Conservation (phyloP, 1,140 invertebrate species). For the Conus betulinus region DNA sequence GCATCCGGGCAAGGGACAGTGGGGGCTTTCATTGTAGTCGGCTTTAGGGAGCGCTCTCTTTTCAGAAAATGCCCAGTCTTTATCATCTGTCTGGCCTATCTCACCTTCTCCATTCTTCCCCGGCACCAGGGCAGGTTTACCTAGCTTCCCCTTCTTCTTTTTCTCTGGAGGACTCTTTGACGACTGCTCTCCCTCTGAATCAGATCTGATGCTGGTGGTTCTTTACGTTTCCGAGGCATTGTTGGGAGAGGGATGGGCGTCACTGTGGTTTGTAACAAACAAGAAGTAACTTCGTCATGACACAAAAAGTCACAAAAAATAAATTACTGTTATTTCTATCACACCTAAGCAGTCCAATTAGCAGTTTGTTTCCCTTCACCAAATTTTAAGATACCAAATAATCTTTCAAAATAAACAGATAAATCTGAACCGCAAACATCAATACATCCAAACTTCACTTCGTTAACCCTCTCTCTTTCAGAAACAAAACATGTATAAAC, state of each 20-base stretch:
- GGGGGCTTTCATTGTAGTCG: constrained; percentile 69
- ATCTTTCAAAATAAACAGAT: too few species aligned
- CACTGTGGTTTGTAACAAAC: neutral
- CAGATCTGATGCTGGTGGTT: constrained; percentile 33
- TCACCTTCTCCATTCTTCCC: constrained; percentile 38
- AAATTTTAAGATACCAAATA: too few species aligned
- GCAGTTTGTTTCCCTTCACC: too few species aligned
- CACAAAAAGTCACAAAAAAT: neutral
- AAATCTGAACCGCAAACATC: too few species aligned
- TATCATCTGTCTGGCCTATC: constrained; percentile 35
- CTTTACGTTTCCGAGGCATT: constrained; percentile 26
- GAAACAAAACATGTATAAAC: too few species aligned
- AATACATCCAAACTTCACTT: too few species aligned
- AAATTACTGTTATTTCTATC: too few species aligned
- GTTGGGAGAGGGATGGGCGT: neutral
- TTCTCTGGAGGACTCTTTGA: constrained; percentile 38
- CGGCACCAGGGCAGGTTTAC: neutral
- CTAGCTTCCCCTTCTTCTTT: constrained; percentile 8
- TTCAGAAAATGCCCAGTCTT: constrained; percentile 58
- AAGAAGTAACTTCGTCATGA: neutral
- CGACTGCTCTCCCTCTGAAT: constrained; percentile 46
- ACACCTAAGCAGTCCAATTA: too few species aligned
- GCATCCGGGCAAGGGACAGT: constrained; percentile 91
- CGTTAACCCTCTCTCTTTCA: too few species aligned
- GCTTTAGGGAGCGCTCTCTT: constrained; percentile 66